Evolutionary conservation across 1,140 invertebrate species (phyloP), one percentile per base, ranked within the genome.

Genomic region (Drosophila asahinai): DNA sequence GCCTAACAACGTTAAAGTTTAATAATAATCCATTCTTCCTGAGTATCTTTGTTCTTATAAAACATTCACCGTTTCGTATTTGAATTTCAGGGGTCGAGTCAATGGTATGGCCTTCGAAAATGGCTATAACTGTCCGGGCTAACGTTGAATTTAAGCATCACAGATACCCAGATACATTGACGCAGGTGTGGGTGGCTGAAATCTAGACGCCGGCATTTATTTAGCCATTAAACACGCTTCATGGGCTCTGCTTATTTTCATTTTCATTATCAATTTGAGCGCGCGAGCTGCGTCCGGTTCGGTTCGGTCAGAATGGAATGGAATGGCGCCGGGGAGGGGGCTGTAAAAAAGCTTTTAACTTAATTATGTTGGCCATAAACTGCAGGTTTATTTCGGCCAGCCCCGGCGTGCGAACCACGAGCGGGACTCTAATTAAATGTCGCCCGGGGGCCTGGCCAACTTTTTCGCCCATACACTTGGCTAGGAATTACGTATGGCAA

Each of bases 301-400:
- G 54, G 27, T 40, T 57, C 54, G 54, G 36, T 9, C 48, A 19
- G 33, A 71, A 38, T n/a, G 57, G 57, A 11, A 43, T 67, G 66
- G 52, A 25, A 14, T 38, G 52, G 19, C 7, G 52, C 40, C 33
- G 33, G 33, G 33, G 33, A 11, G 48, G n/a, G 51, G 61, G 71
- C 76, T 82, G 79, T 90, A 90, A 90, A 90, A 90, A 90, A 91
- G 86, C 86, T 90, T 90, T 90, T 86, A 90, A 90, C 82, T 91
- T 90, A 90, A 90, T 90, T 90, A 91, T 91, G 86, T 91, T 87
- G 86, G 81, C 86, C 79, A 90, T 89, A 89, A 89, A 89, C 81
- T 90, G 86, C 81, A 90, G 86, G 81, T 90, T 86, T 89, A 90
- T 89, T 87, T 84, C 77, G 80, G 64, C 54, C 72, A 47, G 36